Base-by-base conservation (phyloP, 1,140 invertebrate genomes). In the Grapholita molesta region DNA sequence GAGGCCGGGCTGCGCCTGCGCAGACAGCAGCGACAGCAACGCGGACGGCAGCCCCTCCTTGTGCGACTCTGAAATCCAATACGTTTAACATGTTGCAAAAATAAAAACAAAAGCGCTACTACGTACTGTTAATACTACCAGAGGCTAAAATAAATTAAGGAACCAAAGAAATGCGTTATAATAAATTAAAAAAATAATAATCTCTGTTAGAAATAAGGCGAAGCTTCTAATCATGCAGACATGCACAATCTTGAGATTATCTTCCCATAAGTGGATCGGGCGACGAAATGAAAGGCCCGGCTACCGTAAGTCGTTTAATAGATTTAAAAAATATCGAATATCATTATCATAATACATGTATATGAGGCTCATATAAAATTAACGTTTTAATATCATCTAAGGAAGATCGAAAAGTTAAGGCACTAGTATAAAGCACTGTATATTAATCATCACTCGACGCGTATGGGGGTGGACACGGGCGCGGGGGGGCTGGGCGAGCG, bases 151-250 rank as follows among this genome's bases (percentile, higher is more conserved):
- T 89, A 85, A 88, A 90, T 91, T 89, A 90, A 91, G 89, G 89
- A 91, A 91, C 89, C 88, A 90, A 91, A 91, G 88, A 91, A 91
- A 91, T 90, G 88, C 88, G 88, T 90, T 91, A 91, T 84, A 83
- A 84, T 79, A 80, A 86, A 79, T 61, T 61, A 80, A 80, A 79
- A 83, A 79, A 77, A 79, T 77, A 81, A 83, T 82, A 89, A 85
- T 86, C 75, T 91, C 89, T 77, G 89, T 91, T 91, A 91, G 89
- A 88, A 88, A 87, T 87, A 75, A 90, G 89, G 89, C 89, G 86
- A 91, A 91, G 89, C 89, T 89, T 89, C 88, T 90, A 90, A 77
- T 84, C 89, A 91, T 91, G 89, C 89, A 88, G 73, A 89, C 89
- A 91, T 91, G 89, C 89, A 90, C 89, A 89, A 81, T 85, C 86